phyloP scores from a whole-genome alignment of 37 sponge, comb jelly and placozoan genomes.

The Ephydatia muelleri region DNA sequence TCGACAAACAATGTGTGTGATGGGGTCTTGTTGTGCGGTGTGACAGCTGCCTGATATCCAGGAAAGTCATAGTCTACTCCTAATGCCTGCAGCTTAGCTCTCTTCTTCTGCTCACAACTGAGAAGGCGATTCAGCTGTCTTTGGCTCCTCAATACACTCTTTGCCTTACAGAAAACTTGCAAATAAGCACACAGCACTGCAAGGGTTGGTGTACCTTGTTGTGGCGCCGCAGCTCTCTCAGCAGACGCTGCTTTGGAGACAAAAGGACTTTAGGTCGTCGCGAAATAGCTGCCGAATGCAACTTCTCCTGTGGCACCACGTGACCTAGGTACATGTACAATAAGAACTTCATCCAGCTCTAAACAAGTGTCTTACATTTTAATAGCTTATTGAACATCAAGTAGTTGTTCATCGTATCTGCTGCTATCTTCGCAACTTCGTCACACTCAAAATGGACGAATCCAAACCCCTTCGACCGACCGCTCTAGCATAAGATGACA shows the following conservation, averaged over 20 bases:
- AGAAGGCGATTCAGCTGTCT: constrained; percentile 59
- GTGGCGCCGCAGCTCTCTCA: neutral
- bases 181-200: neutral
- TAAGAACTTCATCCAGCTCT: neutral
- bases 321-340: constrained; percentile 31
- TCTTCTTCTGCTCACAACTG: constrained; percentile 58
- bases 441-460: constrained; percentile 89
- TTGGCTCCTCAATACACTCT: constrained; percentile 37
- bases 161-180: constrained; percentile 38
- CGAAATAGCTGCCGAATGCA: neutral
- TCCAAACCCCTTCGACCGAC: constrained; percentile 87
- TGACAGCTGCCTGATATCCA: constrained; percentile 57
- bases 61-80: constrained; percentile 93
- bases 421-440: constrained; percentile 94
- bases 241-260: neutral
- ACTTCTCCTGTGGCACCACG: constrained; percentile 40
- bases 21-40: neutral
- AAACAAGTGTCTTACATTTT: too few species aligned
- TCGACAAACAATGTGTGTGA: constrained; percentile 19
- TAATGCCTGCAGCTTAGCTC: constrained; percentile 57
- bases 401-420: constrained; percentile 97
- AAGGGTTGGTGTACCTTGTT: neutral
- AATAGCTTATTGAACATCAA: constrained; percentile 91
- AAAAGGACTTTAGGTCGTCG: neutral
- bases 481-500: constrained; percentile 68